A percentile compares a stretch with the other conserved stretches of the same genome.
Evolutionary conservation across 2,797 vertebrate genomes (phyloP).

Genomic region (Fistularia commersonii): DNA sequence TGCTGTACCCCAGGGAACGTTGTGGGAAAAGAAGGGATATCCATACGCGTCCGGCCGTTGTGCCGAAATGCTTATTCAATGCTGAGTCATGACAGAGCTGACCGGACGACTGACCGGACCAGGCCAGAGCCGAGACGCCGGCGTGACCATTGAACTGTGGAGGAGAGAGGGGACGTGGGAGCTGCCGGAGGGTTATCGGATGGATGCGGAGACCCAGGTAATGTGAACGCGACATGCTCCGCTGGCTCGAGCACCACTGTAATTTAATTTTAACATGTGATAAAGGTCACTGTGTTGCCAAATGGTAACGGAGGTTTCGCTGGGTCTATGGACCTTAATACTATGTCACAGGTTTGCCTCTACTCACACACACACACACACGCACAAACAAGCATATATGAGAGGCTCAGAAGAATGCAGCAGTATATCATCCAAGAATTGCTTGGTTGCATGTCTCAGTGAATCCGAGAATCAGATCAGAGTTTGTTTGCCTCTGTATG

Average conservation of each 20-base stretch:
- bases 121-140: no score
- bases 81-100: slow-evolving; percentile 10
- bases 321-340: background rate
- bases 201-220: slow-evolving; percentile 18
- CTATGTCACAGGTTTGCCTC: background rate
- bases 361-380: background rate
- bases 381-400: no score
- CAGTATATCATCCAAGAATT: no score
- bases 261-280: slow-evolving; percentile 12
- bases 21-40: slow-evolving; percentile 43
- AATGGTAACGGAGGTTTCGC: background rate
- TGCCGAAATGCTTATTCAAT: slow-evolving; percentile 35
- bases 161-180: slow-evolving; percentile 21
- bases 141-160: background rate
- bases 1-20: slow-evolving; percentile 32
- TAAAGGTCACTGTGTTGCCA: slow-evolving; percentile 18
- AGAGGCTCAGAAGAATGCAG: no score
- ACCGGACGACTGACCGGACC: slow-evolving; percentile 9
- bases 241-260: slow-evolving; percentile 25
- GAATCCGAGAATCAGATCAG: no score
- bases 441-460: no score
- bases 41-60: slow-evolving; percentile 18
- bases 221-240: slow-evolving; percentile 31
- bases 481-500: no score
- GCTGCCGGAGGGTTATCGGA: slow-evolving; percentile 19